Conservation (phyloP, 2,888 invertebrate genomes). For the Parelbella ahira region DNA sequence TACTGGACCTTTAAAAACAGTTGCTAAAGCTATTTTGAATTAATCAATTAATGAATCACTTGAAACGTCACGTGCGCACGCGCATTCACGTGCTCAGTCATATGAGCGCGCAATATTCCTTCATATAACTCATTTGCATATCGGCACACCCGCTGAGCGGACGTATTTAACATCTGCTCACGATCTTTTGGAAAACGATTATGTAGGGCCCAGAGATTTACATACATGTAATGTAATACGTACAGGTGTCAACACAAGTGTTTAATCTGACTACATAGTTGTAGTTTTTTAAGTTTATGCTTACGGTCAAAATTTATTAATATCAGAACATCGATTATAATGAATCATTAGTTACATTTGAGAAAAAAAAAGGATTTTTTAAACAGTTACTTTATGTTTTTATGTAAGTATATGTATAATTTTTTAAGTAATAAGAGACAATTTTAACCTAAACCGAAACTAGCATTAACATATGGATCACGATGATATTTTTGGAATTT, state of each 20-base stretch:
- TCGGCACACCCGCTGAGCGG: slow-evolving; percentile 4
- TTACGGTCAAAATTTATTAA: not conserved
- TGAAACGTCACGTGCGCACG: slow-evolving; percentile 6
- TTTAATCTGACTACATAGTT: slow-evolving; percentile 1
- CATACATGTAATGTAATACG: slow-evolving; percentile 3
- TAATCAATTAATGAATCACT: too few relatives aligned
- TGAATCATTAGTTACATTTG: too few relatives aligned
- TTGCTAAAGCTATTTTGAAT: too few relatives aligned
- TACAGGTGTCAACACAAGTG: slow-evolving; percentile 1
- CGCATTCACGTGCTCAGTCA: slow-evolving; percentile 16
- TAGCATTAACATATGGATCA: too few relatives aligned
- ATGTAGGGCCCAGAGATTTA: slow-evolving; percentile 5
- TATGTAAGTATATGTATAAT: too few relatives aligned
- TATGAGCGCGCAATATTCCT: slow-evolving; percentile 17
- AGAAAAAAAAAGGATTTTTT: too few relatives aligned
- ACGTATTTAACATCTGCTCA: slow-evolving; percentile 16
- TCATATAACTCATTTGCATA: slow-evolving; percentile 10
- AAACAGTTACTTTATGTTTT: too few relatives aligned
- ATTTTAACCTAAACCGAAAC: too few relatives aligned
- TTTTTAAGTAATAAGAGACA: too few relatives aligned
- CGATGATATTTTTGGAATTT: too few relatives aligned
- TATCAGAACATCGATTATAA: too few relatives aligned
- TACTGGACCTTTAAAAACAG: too few relatives aligned
- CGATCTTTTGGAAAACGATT: slow-evolving; percentile 12
- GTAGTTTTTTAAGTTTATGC: not conserved